These are phyloP conservation scores for Acleris cristana DNA, from an alignment of 2,888 invertebrate species.

Conservation along the genomic window DNA sequence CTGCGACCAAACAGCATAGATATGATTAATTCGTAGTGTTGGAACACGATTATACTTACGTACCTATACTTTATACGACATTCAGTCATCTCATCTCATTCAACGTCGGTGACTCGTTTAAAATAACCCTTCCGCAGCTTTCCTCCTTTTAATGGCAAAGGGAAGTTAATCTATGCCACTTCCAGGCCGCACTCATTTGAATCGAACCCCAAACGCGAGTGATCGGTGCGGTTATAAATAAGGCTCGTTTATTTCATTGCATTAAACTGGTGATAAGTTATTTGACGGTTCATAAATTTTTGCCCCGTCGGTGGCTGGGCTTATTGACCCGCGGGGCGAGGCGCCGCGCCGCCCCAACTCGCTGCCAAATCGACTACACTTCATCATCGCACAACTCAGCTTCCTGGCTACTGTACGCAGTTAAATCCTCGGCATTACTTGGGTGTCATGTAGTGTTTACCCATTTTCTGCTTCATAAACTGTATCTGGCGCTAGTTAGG, in stretches of 20 bases:
- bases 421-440: slow-evolving; percentile 64
- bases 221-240: slow-evolving; percentile 77
- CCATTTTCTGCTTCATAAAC: slow-evolving; percentile 73
- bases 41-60: too few relatives aligned
- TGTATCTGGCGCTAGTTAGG: slow-evolving; percentile 43
- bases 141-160: slow-evolving; percentile 24
- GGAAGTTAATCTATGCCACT: slow-evolving; percentile 34
- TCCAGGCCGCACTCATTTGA: slow-evolving; percentile 31
- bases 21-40: not conserved
- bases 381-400: slow-evolving; percentile 66
- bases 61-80: not conserved
- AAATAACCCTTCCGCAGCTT: slow-evolving; percentile 27
- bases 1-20: not conserved
- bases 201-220: slow-evolving; percentile 51
- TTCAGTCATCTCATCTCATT: not conserved
- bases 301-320: slow-evolving; percentile 64
- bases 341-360: slow-evolving; percentile 66
- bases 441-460: slow-evolving; percentile 60
- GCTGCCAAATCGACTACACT: slow-evolving; percentile 74
- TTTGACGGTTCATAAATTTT: slow-evolving; percentile 81
- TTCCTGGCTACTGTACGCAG: slow-evolving; percentile 70
- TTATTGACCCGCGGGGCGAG: slow-evolving; percentile 60
- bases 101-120: not conserved
- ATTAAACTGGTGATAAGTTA: slow-evolving; percentile 82
- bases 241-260: slow-evolving; percentile 80